Conservation (phyloP, 2,888 invertebrate genomes). For the Volucella bombylans region DNA sequence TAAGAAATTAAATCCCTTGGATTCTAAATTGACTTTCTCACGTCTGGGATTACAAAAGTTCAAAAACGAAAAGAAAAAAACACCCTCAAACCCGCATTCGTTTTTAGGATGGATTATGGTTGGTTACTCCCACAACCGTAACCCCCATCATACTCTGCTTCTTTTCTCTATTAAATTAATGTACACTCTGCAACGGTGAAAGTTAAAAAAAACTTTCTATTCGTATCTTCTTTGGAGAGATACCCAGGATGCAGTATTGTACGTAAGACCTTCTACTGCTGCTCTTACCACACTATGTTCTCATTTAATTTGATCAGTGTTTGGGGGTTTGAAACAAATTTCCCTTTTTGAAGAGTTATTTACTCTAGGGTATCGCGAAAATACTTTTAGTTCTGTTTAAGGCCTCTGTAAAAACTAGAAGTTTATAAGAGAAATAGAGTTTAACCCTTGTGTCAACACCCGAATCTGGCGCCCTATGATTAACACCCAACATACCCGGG, state of each 20-base stretch:
- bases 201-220: slow-evolving; percentile 24
- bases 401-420: too few relatives aligned
- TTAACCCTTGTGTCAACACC: too few relatives aligned
- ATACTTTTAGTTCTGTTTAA: too few relatives aligned
- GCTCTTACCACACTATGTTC: background rate
- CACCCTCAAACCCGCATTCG: background rate
- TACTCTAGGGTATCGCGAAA: too few relatives aligned
- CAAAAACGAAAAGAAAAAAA: background rate
- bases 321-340: too few relatives aligned
- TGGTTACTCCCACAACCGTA: background rate
- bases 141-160: background rate
- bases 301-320: too few relatives aligned
- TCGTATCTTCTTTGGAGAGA: slow-evolving; percentile 17
- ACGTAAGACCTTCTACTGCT: background rate
- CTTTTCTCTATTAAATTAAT: slow-evolving; percentile 31
- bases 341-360: too few relatives aligned
- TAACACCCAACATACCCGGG: too few relatives aligned
- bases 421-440: too few relatives aligned
- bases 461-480: too few relatives aligned
- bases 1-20: slow-evolving; percentile 29
- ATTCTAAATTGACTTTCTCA: slow-evolving; percentile 30
- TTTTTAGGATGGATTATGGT: background rate
- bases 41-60: slow-evolving; percentile 50
- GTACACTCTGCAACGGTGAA: slow-evolving; percentile 33
- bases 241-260: slow-evolving; percentile 43